Evolutionary conservation across 2,797 vertebrate species (phyloP), one percentile per base, ranked within the genome.

Genomic region (Manis pentadactyla): DNA sequence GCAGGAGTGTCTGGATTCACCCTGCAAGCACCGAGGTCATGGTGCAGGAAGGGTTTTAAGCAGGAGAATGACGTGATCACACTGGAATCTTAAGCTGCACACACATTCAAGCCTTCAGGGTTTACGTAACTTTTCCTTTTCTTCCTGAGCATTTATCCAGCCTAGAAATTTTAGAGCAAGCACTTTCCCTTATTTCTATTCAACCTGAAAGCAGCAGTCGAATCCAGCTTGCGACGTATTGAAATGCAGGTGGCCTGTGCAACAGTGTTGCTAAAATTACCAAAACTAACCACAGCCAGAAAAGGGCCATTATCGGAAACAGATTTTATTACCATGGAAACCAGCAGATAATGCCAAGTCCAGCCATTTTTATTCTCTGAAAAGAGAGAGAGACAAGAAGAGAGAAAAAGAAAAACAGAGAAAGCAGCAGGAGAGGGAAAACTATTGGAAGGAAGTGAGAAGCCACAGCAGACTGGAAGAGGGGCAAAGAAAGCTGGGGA

Each of bases 311-410:
- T 98, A 98, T 98, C 98, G 96, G 98, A 97, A 98, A 97, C 98
- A 96, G 97, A 98, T 98, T 98, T 97, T 96, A 98, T 99, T 98
- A 59, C 98, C 98, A 98, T 98, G 98, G 98, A 98, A 99, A 99
- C 98, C 0, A 90, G 17, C 64, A 98, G 98, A 98, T 98, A 98
- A 98, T 98, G 98, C 90, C 71, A 89, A 97, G 98, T 97, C 97
- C 95, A 4, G 97, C 95, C n/a, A 55, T 96, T 78, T 96, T 96
- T 66, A 97, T 39, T 78, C 0, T 85, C 96, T 0, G 1, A 39
- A 96, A 89, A 97, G 91, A 97, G 94, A 96, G 46, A 42, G 68
- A 53, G 69, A 73, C 3, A 37, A 39, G 46, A 84, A 95, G 83
- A 87, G 82, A 87, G 90, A 73, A 57, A 90, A 51, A 94, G 78